Percentiles rank a stretch among this genome's conserved stretches.
Conservation (phyloP, 2,888 invertebrate genomes). For the Cantharis rufa region DNA sequence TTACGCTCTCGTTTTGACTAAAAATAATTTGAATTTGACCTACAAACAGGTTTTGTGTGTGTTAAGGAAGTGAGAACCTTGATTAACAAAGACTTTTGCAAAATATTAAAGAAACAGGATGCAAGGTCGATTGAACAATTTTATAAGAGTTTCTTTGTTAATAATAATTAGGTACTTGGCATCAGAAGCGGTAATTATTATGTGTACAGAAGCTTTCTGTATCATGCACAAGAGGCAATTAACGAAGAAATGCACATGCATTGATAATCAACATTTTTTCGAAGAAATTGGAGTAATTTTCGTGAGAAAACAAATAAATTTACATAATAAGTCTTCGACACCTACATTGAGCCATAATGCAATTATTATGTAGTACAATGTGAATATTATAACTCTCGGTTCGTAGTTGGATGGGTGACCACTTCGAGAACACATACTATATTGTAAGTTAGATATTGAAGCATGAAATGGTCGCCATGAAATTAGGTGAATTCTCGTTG, state of each 20-base stretch:
- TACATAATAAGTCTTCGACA: too few relatives aligned
- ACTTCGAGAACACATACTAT: too few relatives aligned
- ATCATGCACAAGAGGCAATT: background rate
- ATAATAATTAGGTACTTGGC: background rate
- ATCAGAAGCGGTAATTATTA: background rate
- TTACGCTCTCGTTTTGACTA: background rate
- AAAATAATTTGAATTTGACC: background rate
- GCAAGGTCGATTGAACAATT: constrained; percentile 7
- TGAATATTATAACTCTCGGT: too few relatives aligned
- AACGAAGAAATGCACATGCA: background rate
- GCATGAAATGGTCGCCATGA: too few relatives aligned
- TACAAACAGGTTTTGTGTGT: background rate
- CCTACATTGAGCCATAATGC: too few relatives aligned
- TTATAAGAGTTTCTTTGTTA: background rate
- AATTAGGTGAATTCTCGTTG: too few relatives aligned
- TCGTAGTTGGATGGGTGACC: too few relatives aligned
- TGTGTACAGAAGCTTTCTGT: background rate
- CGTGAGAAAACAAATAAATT: background rate
- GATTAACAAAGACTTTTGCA: constrained; percentile 9
- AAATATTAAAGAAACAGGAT: constrained; percentile 17
- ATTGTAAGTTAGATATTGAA: too few relatives aligned
- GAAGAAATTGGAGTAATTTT: background rate
- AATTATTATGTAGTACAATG: too few relatives aligned
- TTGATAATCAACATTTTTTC: background rate
- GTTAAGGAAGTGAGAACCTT: constrained; percentile 15